Evolutionary conservation across 2,888 invertebrate genomes (phyloP), one percentile per base, ranked within the genome.

Genomic region (Epistrophe grossulariae): DNA sequence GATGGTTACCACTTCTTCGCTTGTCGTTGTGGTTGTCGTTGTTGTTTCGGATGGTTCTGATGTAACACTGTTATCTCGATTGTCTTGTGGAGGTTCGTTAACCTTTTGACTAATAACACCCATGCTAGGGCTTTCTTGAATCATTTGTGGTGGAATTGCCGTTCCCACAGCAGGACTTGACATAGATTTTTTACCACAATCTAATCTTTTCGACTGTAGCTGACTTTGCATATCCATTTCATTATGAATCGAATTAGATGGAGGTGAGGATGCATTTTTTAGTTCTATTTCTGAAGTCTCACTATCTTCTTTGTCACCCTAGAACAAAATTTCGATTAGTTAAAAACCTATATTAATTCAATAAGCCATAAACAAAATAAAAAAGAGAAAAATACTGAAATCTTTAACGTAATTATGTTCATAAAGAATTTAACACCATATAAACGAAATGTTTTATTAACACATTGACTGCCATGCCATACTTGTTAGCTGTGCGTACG

Each of bases 1-100:
- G 57, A 93, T 92, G 66, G 93, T 93, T 4, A 93, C 91, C 48
- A 92, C 93, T 88, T 93, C 93, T 85, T 93, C 93, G 89, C 92
- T 92, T 15, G 92, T 93, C 78, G 93, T 93, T 64, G 93, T 93
- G 28, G 93, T 92, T 66, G 93, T 93, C 76, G 92, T 92, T 78
- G 93, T 93, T 60, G 91, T 90, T 88, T 91, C 92, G 40, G 93
- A 92, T 45, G 92, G 93, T 89, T 93, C 93, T 19, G 93, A 93
- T 52, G 93, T 91, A 45, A 93, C 91, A 89, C 93, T 93, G 72
- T 93, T 93, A 15, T 87, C 87, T 15, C 78, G 84, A 77, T 81
- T 84, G 84, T 93, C 93, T 79, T 92, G 92, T 35, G 91, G 90
- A 72, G 92, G 89, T 79, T 93, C 93, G 79, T 90, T 91, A 3